Evolutionary conservation across 2,888 invertebrate species (phyloP), one percentile per base, ranked within the genome.

Genomic region (Anthoptus insignis): DNA sequence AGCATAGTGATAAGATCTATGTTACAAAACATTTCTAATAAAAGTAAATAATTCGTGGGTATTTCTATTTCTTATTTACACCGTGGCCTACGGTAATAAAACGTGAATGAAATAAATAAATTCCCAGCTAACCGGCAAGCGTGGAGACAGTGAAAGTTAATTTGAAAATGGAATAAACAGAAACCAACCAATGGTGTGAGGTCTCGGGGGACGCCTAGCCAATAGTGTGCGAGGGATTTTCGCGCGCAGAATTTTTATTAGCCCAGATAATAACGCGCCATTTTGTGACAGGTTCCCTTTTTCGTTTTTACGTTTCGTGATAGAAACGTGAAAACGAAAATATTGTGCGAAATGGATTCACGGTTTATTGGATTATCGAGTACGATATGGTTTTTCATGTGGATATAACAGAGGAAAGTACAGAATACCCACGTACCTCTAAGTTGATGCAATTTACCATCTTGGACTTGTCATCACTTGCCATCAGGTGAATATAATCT

Each of bases 201-300:
- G 76, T 80, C 86, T 78, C 85, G 75, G 76, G 89, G 91, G 87
- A 83, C 81, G 77, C 78, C 67, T 81, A 81, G 69, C 92, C 91
- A 92, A 92, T 91, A 79, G 78, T 76, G 72, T 74, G 75, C 78
- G 77, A 69, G 77, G 81, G 85, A 88, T 90, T 91, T 93, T 90
- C 92, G 92, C 92, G 92, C 91, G 90, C 89, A 89, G 92, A 91
- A 92, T 93, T 92, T 93, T 92, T 93, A 93, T 93, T 93, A 92
- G 90, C 87, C 76, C 68, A 84, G 90, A 91, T 91, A 91, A 91
- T 91, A 91, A 89, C 88, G 89, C 89, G 89, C 89, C 92, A 91
- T 91, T 90, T 91, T 89, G 90, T 81, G 86, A 87, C 87, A 86
- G 83, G 80, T 87, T 81, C 80, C 84, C 84, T 86, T 87, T 88